phyloP scores from a whole-genome alignment of 2,113 vertebrate species.

The Eonycteris spelaea region DNA sequence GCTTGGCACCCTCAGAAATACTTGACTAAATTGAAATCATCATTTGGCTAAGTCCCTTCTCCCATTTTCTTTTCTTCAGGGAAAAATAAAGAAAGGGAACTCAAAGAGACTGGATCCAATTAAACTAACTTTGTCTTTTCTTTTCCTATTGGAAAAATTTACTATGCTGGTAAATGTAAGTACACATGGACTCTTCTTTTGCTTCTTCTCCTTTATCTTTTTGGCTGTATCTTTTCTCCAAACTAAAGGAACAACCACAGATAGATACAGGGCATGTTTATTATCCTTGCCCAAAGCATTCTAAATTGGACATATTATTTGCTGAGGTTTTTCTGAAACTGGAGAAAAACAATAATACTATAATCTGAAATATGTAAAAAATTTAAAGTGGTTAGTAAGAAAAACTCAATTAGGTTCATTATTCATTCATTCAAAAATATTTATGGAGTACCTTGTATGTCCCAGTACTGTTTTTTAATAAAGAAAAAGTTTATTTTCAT shows the following conservation, averaged over 20 bases:
- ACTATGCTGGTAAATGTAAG: slow-evolving; percentile 19
- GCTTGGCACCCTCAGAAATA: slow-evolving; percentile 69
- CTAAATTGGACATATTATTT: not conserved
- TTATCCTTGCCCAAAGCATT: not conserved
- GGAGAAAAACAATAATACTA: not conserved
- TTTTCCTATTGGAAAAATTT: slow-evolving; percentile 25
- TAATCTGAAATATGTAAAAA: slow-evolving; percentile 13
- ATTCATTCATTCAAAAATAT: not conserved
- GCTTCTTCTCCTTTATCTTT: not conserved
- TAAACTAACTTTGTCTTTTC: slow-evolving; percentile 48
- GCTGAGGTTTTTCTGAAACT: not conserved
- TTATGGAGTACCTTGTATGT: not conserved
- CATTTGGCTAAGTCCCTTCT: slow-evolving; percentile 57
- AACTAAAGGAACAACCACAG: not conserved
- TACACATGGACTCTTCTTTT: not conserved
- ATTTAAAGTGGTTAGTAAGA: not conserved
- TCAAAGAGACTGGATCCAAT: slow-evolving; percentile 56
- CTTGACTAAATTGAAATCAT: slow-evolving; percentile 71
- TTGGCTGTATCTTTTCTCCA: not conserved
- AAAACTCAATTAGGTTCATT: not conserved
- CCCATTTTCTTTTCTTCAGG: slow-evolving; percentile 25
- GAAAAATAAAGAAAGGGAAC: slow-evolving; percentile 21
- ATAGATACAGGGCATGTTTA: not conserved
- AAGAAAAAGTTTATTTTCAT: too few relatives aligned
- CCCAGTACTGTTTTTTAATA: too few relatives aligned